A percentile compares a stretch with the other conserved stretches of the same genome.
phyloP scores from a whole-genome alignment of 2,797 vertebrate genomes.

The Avahi laniger region DNA sequence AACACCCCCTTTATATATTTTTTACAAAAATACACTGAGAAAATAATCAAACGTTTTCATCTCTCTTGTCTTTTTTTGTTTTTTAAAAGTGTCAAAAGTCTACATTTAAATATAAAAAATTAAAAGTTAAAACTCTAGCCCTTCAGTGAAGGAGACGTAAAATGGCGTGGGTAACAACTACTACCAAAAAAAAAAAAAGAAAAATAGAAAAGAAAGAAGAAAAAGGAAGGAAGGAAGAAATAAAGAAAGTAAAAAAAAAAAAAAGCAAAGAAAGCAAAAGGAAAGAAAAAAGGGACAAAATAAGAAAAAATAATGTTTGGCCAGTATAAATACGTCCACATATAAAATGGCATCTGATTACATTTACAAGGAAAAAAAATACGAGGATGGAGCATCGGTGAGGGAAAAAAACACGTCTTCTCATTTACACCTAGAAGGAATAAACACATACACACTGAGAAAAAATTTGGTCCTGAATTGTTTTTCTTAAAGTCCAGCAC shows the following conservation, averaged over 20 bases:
- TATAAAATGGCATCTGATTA: conserved; percentile 99
- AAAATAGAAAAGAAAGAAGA: conserved; percentile 78
- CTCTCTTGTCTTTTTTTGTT: conserved; percentile 90
- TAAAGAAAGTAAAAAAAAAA: conserved; percentile 76
- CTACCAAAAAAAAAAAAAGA: conserved; percentile 87
- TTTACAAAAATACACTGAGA: conserved; percentile 99
- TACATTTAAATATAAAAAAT: conserved; percentile 99
- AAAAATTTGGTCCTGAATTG: conserved; percentile 99
- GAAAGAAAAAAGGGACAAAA: conserved; percentile 86
- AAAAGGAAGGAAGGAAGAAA: conserved; percentile 81
- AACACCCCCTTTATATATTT: conserved; percentile 99
- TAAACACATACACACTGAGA: conserved; percentile 91
- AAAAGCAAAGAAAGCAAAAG: not conserved
- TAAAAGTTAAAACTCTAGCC: conserved; percentile 99
- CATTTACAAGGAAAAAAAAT: conserved; percentile 92
- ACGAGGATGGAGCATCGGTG: conserved; percentile 92
- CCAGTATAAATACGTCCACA: conserved; percentile 99
- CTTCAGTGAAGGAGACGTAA: conserved; percentile 99
- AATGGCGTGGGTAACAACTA: conserved; percentile 94
- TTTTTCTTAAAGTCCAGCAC: conserved; percentile 94
- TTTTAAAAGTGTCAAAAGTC: conserved; percentile 99
- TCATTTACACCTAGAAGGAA: conserved; percentile 90
- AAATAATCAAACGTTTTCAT: conserved; percentile 99
- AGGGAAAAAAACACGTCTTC: conserved; percentile 90
- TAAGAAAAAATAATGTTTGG: conserved; percentile 94